Base-by-base conservation (phyloP, 2,888 invertebrate species). In the Octonoba sinensis region DNA sequence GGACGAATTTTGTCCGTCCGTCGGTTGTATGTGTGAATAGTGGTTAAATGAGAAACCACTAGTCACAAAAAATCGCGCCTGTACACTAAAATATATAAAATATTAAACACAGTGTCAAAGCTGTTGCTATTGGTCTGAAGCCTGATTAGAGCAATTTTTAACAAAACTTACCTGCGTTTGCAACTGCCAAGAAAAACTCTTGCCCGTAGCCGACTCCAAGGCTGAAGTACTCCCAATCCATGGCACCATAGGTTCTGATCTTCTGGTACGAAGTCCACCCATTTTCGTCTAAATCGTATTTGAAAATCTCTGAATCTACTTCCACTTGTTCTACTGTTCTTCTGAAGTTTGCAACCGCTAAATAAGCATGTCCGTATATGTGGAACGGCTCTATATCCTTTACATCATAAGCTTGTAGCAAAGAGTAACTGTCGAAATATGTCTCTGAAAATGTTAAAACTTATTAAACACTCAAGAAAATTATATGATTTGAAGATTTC, bases 301-400 rank as follows among this genome's bases (percentile, higher is more conserved):
- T 70, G 12, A 84, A 47, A 16, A 85, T 83, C 47, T 85, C 84
- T 3, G 84, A 84, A 60, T 85, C 85, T 2, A 83, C 83, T 27
- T 73, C 16, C n/a, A 64, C 66, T 11, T 72, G 20, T 20, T 74
- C 54, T 44, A 70, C 59, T 3, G 72, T 57, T 64, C 57, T 84
- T 24, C 81, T 66, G 56, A 70, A 73, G 22, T 83, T 85, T 13
- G 83, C 84, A n/a, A 85, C 62, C 1, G 83, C 84, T 47, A 85
- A 20, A 54, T 76, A 85, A 13, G 82, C 72, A n/a, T 60, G 56
- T 27, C 71, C 81, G 44, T 83, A 62, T 18, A 85, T 84, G 36
- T 82, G 75, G 46, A 85, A 84, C n/a, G 84, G 72, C n/a, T 83
- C 81, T 3, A 85, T 69, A 69, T 85, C 84, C 70, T 79, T 83